Evolutionary conservation across 2,797 vertebrate species (phyloP).

Genomic region (Tolypeutes matacus): DNA sequence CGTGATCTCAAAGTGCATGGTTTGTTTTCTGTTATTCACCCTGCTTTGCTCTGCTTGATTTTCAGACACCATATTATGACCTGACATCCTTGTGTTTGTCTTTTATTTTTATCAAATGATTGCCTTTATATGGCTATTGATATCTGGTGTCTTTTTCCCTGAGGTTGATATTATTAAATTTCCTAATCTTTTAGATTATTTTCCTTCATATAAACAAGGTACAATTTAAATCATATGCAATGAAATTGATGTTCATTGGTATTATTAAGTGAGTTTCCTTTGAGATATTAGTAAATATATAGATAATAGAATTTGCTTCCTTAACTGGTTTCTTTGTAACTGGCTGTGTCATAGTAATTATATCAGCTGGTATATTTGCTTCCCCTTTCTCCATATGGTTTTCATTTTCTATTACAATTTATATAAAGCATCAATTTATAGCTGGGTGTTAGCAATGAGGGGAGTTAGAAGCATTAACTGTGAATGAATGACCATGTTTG

Average conservation of each 20-base stretch:
- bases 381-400: background rate
- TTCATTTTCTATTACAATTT: conserved; percentile 53
- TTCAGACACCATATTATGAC: background rate
- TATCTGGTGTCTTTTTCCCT: background rate
- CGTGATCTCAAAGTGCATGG: background rate
- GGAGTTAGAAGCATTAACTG: background rate
- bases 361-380: background rate
- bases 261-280: background rate
- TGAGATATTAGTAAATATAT: background rate
- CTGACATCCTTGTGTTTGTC: background rate
- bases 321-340: conserved; percentile 3
- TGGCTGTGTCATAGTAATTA: background rate
- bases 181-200: background rate
- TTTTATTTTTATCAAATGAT: background rate
- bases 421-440: background rate
- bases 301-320: background rate
- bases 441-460: background rate
- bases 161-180: background rate
- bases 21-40: background rate
- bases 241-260: background rate
- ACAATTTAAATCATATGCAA: background rate
- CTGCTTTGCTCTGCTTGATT: background rate
- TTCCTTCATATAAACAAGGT: background rate
- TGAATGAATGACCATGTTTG: background rate
- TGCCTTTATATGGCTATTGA: background rate